Percentiles rank a stretch among this genome's conserved stretches.
Conservation (phyloP, 1,140 invertebrate genomes). For the Goniozus legneri region DNA sequence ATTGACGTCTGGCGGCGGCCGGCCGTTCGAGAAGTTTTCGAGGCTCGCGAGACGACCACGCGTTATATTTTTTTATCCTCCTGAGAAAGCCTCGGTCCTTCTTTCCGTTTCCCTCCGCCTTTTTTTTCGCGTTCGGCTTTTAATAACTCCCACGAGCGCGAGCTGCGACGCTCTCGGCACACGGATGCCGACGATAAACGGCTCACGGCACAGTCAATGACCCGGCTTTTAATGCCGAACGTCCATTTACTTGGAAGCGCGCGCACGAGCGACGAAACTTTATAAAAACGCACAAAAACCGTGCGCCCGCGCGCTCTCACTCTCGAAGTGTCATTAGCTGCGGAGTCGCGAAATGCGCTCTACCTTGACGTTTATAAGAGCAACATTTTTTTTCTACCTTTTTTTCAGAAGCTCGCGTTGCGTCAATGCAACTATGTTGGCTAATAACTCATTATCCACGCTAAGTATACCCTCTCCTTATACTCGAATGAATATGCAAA, state of each 20-base stretch:
- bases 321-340: no score
- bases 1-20: neutral
- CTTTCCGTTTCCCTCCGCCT: constrained; percentile 25
- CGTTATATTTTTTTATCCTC: neutral
- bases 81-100: constrained; percentile 17
- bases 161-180: constrained; percentile 17
- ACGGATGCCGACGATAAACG: constrained; percentile 28
- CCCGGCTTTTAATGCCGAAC: constrained; percentile 30
- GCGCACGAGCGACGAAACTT: no score
- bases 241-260: constrained; percentile 15
- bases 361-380: no score
- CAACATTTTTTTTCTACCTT: no score
- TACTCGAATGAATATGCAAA: no score
- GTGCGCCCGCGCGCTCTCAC: constrained; percentile 13
- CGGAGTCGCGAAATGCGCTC: no score
- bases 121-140: constrained; percentile 32
- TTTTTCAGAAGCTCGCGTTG: no score
- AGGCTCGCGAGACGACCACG: no score
- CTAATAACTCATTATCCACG: no score
- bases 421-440: no score
- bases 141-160: constrained; percentile 36
- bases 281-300: constrained; percentile 4
- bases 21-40: neutral
- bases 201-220: constrained; percentile 33
- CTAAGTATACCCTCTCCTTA: no score